Base-by-base conservation (phyloP, 2,888 invertebrate species). In the Ceramica pisi region DNA sequence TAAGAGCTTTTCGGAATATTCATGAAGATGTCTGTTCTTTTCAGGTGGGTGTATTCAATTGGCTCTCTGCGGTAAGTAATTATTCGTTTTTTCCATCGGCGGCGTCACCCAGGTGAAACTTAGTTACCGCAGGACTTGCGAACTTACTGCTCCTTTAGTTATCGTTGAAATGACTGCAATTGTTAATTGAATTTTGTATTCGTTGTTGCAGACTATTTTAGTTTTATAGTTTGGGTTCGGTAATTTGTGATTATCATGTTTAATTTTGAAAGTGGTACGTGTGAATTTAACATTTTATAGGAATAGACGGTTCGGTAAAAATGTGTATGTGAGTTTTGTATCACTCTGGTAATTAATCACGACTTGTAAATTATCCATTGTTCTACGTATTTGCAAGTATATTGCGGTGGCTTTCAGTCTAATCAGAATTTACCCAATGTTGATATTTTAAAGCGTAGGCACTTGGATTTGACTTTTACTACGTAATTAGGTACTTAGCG, bases 1-100 rank as follows among this genome's bases (percentile, higher is more conserved):
- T 94, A 92, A 95, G 94, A 94, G 93, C 92, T 83, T 92, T 90
- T 88, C 90, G 88, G 95, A 95, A 95, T 96, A 96, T 96, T 96
- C 95, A 96, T 95, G 94, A 93, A 90, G 87, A 80, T 90, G 91
- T 93, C 93, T 93, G 89, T 93, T 93, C 92, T 92, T 94, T 95
- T 92, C 96, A 96, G 95, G 95, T 94, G 91, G 91, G 93, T 92
- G 92, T 90, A 87, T 94, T 90, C 91, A 90, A 91, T 92, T 89
- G 90, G 86, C 86, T 89, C 88, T 89, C 85, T 72, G 75, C 87
- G 92, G 91, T 87, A 79, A 87, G 89, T 87, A 90, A 90, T 90
- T 88, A 87, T 87, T 84, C 84, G 70, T 89, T 89, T 88, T 88
- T 81, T 77, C 46, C 57, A 67, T 44, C 55, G 83, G 71, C 81